Percentiles rank a stretch among this genome's conserved stretches.
These are phyloP conservation scores for Myripristis jacobus DNA, from an alignment of 2,797 vertebrate species.

Conservation along the genomic window DNA sequence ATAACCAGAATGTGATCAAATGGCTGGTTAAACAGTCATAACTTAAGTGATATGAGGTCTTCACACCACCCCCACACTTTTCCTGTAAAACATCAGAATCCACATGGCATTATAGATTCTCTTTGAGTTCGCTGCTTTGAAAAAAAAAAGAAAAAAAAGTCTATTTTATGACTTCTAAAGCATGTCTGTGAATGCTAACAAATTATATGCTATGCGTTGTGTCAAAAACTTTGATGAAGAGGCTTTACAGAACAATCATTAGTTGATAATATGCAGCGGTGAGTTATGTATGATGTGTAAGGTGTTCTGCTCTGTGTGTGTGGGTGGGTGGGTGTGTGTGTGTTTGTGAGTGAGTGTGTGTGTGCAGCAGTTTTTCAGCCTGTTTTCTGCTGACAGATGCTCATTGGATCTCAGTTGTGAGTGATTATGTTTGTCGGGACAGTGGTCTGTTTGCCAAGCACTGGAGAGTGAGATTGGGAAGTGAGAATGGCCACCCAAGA, in stretches of 20 bases:
- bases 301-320: conserved; percentile 48
- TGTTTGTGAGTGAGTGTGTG: no score
- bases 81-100: conserved; percentile 35
- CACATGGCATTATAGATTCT: conserved; percentile 41
- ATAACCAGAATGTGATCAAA: background rate
- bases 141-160: conserved; percentile 30
- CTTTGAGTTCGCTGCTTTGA: conserved; percentile 36
- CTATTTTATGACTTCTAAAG: background rate
- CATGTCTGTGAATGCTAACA: conserved; percentile 27
- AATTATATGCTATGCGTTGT: conserved; percentile 7
- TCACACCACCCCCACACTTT: conserved; percentile 16
- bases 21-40: conserved; percentile 1
- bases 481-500: conserved; percentile 67
- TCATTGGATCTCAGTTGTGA: conserved; percentile 53
- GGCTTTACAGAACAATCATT: conserved; percentile 56
- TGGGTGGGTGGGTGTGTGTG: no score
- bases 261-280: conserved; percentile 34
- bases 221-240: conserved; percentile 29
- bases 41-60: conserved; percentile 36
- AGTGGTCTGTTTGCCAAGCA: conserved; percentile 67
- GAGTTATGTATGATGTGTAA: conserved; percentile 40
- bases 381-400: conserved; percentile 59
- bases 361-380: conserved; percentile 7
- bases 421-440: conserved; percentile 75
- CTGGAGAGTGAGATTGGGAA: conserved; percentile 68